phyloP scores from a whole-genome alignment of 2,113 vertebrate genomes.

The Phodopus roborovskii region DNA sequence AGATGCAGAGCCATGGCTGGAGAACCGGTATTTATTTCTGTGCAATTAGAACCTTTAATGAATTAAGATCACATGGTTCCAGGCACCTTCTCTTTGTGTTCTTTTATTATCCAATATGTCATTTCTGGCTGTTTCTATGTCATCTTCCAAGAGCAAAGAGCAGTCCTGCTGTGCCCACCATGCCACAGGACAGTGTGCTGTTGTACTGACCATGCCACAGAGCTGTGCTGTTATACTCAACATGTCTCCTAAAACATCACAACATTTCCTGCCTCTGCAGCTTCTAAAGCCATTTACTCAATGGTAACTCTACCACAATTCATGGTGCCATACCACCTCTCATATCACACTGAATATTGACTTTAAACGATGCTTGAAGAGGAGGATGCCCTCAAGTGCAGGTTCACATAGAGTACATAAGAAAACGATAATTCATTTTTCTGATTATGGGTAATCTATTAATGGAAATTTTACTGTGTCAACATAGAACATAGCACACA shows the following conservation, averaged over 20 bases:
- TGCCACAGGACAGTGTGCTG: neutral
- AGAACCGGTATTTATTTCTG: neutral
- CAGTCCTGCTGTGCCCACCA: neutral
- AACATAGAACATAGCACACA: neutral
- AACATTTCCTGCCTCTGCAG: neutral
- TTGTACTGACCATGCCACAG: neutral
- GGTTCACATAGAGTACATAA: neutral
- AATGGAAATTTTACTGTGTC: neutral
- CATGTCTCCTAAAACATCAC: neutral
- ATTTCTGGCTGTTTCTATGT: neutral
- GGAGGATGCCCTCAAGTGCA: neutral
- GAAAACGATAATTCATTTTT: neutral
- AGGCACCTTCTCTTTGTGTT: neutral
- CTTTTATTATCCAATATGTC: neutral
- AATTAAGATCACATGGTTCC: neutral
- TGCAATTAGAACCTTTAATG: neutral
- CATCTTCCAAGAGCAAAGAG: neutral
- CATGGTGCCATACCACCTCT: rapidly evolving
- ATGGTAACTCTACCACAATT: neutral
- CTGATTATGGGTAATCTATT: neutral
- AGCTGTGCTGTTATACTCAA: neutral
- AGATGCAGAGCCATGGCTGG: neutral
- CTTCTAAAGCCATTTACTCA: neutral
- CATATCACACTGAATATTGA: neutral
- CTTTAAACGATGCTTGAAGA: neutral